Evolutionary conservation across 2,888 invertebrate species (phyloP).

Genomic region (Antheraea yamamai): DNA sequence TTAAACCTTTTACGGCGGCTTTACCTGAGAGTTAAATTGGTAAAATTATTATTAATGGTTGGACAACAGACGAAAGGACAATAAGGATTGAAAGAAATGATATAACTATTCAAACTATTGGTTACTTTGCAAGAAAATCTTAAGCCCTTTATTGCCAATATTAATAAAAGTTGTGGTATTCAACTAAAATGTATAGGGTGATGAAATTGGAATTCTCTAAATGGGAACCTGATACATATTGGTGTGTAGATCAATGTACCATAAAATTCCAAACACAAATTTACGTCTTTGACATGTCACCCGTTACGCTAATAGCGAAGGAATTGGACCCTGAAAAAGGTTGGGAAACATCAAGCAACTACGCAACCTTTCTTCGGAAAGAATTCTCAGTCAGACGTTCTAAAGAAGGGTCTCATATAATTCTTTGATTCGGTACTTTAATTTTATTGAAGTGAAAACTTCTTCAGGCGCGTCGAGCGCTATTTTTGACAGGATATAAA

Average conservation of each 20-base stretch:
- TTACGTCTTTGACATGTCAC: slow-evolving; percentile 14
- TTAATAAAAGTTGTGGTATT: neutral
- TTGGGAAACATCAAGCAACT: slow-evolving; percentile 19
- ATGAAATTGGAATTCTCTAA: neutral
- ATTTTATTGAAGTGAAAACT: neutral
- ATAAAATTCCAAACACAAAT: slow-evolving; percentile 3
- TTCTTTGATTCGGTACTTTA: neutral
- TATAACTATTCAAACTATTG: neutral
- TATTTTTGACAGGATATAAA: no score
- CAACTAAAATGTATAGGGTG: neutral
- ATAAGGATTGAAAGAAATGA: neutral
- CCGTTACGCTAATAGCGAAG: slow-evolving; percentile 14
- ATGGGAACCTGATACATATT: neutral
- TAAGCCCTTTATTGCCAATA: neutral
- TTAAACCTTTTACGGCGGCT: no score
- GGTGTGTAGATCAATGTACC: neutral
- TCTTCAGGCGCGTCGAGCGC: no score
- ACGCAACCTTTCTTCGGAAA: slow-evolving; percentile 21
- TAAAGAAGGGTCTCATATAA: neutral
- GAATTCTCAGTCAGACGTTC: slow-evolving; percentile 10
- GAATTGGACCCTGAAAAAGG: slow-evolving; percentile 21
- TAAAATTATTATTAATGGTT: neutral
- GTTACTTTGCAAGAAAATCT: no score
- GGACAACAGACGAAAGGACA: neutral
- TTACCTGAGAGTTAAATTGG: neutral